Base-by-base conservation (phyloP, 1,140 invertebrate genomes). In the Glomeris maerens region DNA sequence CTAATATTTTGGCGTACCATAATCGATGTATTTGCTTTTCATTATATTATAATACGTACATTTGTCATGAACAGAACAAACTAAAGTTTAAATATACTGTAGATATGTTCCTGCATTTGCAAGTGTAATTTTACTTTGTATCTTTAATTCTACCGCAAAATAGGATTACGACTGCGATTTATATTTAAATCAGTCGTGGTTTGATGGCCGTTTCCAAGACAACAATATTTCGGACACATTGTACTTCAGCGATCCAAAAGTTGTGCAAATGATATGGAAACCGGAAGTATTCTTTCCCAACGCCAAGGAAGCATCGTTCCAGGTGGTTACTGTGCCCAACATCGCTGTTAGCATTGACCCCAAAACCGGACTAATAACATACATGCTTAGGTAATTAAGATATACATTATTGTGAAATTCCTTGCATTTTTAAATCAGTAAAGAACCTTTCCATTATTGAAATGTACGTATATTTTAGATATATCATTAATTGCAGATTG, bases 231-330 rank as follows among this genome's bases (percentile, higher is more conserved):
- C 68, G 1, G 65, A 72, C 50, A 62, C 73, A 0, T 58, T 77
- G 3, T 70, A 76, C 52, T 59, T 77, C 3, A 76, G 73, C 55
- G 74, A 77, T 58, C 71, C 72, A 2, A 69, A 71, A 45, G 59
- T 78, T 36, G 71, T 78, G 1, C 71, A 74, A 54, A 65, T 67
- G 39, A 73, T 81, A 47, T 80, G 79, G 79, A 75, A 79, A 48
- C 78, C 78, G 0, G 78, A 81, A 58, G 72, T 78, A 1, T 81
- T 79, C 60, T 80, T 81, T 57, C 71, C 74, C 25, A 81, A 81
- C 61, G 78, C 77, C 23, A 81, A 80, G 62, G 68, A 74, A 51
- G 78, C 75, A 0, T 73, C 74, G 55, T 78, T 78, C 57, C 77
- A 79, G 60, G 75, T 74, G 55, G 77, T 78, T 21, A 78, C 75